These are phyloP conservation scores for Reticulitermes speratus DNA, from an alignment of 1,140 invertebrate species.

Conservation along the genomic window DNA sequence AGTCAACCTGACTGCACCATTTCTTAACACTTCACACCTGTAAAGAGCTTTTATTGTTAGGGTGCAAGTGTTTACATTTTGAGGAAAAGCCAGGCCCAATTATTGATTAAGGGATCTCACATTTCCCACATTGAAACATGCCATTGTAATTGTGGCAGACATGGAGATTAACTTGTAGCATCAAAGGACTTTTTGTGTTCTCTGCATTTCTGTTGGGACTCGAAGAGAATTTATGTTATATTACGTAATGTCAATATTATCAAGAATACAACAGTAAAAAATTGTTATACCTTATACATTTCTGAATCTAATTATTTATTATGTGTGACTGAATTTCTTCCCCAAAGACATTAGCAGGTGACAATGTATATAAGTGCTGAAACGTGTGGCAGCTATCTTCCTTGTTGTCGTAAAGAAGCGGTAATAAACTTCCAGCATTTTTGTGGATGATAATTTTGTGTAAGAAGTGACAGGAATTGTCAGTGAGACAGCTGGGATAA, in stretches of 20 bases:
- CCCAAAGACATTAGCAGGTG: not conserved
- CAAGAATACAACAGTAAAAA: not conserved
- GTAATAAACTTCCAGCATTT: not conserved
- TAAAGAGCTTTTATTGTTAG: not conserved
- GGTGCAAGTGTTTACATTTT: too few relatives aligned
- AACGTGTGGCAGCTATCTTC: not conserved
- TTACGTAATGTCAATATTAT: not conserved
- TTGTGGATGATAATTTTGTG: not conserved
- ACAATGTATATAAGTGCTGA: not conserved
- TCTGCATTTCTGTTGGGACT: not conserved
- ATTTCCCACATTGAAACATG: not conserved
- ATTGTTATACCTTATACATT: not conserved
- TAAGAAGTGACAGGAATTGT: not conserved
- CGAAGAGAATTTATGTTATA: conserved; percentile 8
- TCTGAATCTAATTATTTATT: not conserved
- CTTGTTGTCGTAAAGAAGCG: not conserved
- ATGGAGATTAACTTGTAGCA: not conserved
- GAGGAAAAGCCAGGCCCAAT: not conserved
- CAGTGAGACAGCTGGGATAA: too few relatives aligned
- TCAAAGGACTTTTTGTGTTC: not conserved
- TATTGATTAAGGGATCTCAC: not conserved
- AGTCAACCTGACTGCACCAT: too few relatives aligned
- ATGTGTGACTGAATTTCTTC: not conserved
- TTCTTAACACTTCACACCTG: not conserved
- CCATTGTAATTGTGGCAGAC: too few relatives aligned